Conservation (phyloP, 2,888 invertebrate genomes). For the Lepas anatifera region DNA sequence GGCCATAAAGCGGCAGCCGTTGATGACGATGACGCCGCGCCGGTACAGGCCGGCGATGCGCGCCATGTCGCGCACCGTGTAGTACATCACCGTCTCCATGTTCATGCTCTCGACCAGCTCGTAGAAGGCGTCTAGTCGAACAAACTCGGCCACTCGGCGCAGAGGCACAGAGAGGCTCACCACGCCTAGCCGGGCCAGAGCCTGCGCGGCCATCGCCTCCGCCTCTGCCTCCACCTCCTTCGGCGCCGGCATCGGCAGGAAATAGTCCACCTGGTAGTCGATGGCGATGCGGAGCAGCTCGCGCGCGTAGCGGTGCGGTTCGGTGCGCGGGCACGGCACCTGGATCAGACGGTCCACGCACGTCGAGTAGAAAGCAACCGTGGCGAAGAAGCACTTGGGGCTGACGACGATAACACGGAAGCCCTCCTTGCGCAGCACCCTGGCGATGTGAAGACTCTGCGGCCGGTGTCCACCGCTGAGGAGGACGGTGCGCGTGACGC, state of each 20-base stretch:
- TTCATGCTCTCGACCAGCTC: slow-evolving; percentile 12
- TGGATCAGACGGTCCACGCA: slow-evolving; percentile 6
- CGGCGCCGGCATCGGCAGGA: slow-evolving; percentile 2
- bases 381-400: neutral
- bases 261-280: slow-evolving; percentile 13
- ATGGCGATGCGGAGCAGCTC: neutral
- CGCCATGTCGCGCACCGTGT: slow-evolving; percentile 1
- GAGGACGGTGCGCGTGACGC: neutral
- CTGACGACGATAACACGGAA: slow-evolving; percentile 1
- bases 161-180: neutral
- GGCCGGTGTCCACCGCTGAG: slow-evolving; percentile 9
- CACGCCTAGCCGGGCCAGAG: neutral
- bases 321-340: neutral
- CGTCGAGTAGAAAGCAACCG: neutral
- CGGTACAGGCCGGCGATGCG: slow-evolving; percentile 7
- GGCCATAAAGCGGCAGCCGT: slow-evolving; percentile 14
- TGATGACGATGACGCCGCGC: slow-evolving; percentile 13
- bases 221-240: slow-evolving; percentile 13
- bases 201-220: neutral
- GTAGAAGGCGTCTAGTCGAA: slow-evolving; percentile 1
- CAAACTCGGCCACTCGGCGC: neutral
- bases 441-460: neutral
- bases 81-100: slow-evolving; percentile 13
- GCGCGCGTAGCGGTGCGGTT: slow-evolving; percentile 1
- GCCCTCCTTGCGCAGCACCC: slow-evolving; percentile 2